These are phyloP conservation scores for Cyphomyrmex costatus DNA, from an alignment of 1,140 invertebrate genomes.

Conservation along the genomic window DNA sequence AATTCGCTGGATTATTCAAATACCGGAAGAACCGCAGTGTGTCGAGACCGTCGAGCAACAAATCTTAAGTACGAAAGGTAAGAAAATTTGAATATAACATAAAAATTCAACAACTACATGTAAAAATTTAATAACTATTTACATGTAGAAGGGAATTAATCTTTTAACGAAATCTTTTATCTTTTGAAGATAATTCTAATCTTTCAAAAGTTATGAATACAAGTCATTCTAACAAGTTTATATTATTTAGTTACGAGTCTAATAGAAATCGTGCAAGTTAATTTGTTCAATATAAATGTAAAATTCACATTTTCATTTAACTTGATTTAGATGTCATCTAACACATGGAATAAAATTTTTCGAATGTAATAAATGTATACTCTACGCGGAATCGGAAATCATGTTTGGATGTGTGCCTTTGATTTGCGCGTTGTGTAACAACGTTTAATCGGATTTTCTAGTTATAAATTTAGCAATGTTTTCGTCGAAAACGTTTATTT, in stretches of 20 bases:
- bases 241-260: slow-evolving; percentile 1
- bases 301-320: background rate
- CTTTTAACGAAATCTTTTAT: background rate
- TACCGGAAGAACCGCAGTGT: slow-evolving; percentile 84
- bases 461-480: slow-evolving; percentile 6
- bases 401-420: background rate
- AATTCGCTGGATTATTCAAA: slow-evolving; percentile 87
- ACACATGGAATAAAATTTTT: background rate
- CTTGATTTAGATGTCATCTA: background rate
- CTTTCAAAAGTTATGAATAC: background rate
- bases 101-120: background rate
- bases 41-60: slow-evolving; percentile 86
- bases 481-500: slow-evolving; percentile 7
- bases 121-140: no score
- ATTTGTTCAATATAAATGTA: background rate
- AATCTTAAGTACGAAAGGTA: slow-evolving; percentile 87
- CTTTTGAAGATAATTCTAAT: background rate
- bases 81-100: slow-evolving; percentile 64
- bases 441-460: background rate
- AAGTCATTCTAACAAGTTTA: background rate
- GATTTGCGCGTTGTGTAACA: background rate
- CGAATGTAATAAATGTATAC: background rate
- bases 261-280: background rate
- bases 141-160: background rate
- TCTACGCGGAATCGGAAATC: background rate